Conservation (phyloP, 1,140 invertebrate genomes). For the Antheraea mylitta region DNA sequence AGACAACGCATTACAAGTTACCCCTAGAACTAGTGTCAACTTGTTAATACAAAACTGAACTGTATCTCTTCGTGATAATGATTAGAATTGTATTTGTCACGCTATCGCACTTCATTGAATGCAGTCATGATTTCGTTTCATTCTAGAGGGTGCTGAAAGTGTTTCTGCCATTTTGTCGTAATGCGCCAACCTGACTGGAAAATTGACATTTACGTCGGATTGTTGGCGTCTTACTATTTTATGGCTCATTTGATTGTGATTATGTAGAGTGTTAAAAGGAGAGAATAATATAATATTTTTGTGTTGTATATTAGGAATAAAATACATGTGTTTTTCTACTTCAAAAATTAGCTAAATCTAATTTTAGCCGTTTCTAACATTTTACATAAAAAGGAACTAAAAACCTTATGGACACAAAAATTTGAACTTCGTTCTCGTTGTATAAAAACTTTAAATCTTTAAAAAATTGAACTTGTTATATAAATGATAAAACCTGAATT, state of each 20-base stretch:
- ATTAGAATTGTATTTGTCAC: neutral
- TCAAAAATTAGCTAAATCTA: too few species aligned
- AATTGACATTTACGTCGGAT: constrained; percentile 30
- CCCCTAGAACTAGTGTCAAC: constrained; percentile 9
- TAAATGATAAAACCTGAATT: too few species aligned
- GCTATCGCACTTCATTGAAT: neutral
- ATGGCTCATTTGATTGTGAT: constrained; percentile 12
- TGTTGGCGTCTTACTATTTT: constrained; percentile 18
- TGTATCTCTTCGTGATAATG: neutral
- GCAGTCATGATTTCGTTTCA: neutral
- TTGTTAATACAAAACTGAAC: neutral
- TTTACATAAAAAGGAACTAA: too few species aligned
- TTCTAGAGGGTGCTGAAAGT: constrained; percentile 7
- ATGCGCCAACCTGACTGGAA: constrained; percentile 28
- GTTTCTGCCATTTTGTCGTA: constrained; percentile 3
- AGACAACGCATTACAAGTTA: constrained; percentile 24
- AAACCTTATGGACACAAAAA: too few species aligned
- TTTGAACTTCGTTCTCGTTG: too few species aligned
- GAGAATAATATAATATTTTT: too few species aligned
- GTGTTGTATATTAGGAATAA: too few species aligned
- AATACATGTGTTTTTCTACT: too few species aligned
- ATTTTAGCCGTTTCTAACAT: too few species aligned
- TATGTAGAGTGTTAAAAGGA: too few species aligned
- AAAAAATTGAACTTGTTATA: too few species aligned
- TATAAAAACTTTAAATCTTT: too few species aligned